These are phyloP conservation scores for roundworm (Caenorhabditis elegans) DNA, from an alignment of 1,140 invertebrate genomes.

Conservation along the genomic window DNA sequence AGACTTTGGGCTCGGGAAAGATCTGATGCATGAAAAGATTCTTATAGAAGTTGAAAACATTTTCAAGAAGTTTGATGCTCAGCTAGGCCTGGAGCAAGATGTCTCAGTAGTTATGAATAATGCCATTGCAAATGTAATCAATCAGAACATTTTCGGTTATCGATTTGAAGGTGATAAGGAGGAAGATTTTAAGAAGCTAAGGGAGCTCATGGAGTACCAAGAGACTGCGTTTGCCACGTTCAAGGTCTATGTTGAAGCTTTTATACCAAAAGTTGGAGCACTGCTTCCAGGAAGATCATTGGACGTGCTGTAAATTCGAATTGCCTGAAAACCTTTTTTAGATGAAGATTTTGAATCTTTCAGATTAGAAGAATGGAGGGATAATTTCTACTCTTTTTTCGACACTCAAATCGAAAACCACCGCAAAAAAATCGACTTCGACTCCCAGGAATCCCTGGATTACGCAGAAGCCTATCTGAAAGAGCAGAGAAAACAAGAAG, in stretches of 20 bases:
- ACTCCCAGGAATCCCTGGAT: constrained; percentile 29
- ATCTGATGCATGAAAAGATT: neutral
- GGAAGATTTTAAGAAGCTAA: neutral
- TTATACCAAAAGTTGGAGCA: neutral
- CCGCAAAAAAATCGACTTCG: neutral
- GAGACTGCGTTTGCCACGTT: neutral
- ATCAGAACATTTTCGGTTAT: constrained; percentile 36
- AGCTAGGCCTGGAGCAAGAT: neutral
- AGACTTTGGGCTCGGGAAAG: neutral
- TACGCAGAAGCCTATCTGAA: constrained; percentile 48
- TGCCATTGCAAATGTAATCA: constrained; percentile 43
- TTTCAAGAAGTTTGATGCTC: neutral
- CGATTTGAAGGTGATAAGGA: constrained; percentile 13
- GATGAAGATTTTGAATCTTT: neutral
- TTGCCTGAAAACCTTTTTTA: no score
- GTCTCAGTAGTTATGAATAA: neutral
- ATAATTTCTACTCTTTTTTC: constrained; percentile 39
- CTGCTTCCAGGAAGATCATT: neutral
- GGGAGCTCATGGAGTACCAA: neutral
- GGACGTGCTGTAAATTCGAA: neutral
- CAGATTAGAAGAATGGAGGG: neutral
- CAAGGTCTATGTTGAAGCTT: neutral
- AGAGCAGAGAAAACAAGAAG: constrained; percentile 37
- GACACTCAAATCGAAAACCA: constrained; percentile 42
- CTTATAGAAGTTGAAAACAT: neutral